phyloP scores from a whole-genome alignment of 2,888 invertebrate genomes.

The Dysmachus trigonus region DNA sequence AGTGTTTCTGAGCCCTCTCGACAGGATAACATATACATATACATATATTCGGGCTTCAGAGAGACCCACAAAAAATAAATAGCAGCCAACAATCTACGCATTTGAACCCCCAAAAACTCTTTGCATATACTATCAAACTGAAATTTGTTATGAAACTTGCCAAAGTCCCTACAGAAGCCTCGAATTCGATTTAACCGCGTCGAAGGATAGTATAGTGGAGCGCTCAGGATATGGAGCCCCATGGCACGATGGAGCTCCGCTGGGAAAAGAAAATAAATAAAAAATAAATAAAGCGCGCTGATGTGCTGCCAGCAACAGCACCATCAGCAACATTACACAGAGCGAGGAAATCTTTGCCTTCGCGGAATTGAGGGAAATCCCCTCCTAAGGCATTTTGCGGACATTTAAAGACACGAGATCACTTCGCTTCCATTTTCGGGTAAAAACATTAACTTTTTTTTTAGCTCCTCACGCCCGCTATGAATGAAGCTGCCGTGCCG shows the following conservation, averaged over 20 bases:
- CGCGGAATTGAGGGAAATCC: conserved; percentile 6
- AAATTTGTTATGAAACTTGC: conserved; percentile 21
- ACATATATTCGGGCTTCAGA: neutral
- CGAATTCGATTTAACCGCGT: neutral
- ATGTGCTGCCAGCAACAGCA: neutral
- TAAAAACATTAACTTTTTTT: neutral
- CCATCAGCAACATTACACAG: neutral
- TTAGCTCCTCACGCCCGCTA: neutral
- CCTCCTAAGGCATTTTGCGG: neutral
- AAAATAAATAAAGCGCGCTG: neutral
- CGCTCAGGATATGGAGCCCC: neutral
- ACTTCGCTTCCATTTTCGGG: conserved; percentile 2
- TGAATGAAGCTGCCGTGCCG: neutral
- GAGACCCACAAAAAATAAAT: neutral
- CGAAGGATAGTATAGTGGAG: neutral
- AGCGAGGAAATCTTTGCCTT: neutral
- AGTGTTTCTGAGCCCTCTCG: neutral
- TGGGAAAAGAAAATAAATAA: neutral
- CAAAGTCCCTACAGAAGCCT: neutral
- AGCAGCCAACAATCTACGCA: neutral
- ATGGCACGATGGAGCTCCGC: neutral
- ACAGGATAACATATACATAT: neutral
- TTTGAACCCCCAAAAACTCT: neutral
- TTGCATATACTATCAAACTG: conserved; percentile 19
- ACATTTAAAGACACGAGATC: neutral